Base-by-base conservation (phyloP, 2,888 invertebrate genomes). In the Escarpia spicata region DNA sequence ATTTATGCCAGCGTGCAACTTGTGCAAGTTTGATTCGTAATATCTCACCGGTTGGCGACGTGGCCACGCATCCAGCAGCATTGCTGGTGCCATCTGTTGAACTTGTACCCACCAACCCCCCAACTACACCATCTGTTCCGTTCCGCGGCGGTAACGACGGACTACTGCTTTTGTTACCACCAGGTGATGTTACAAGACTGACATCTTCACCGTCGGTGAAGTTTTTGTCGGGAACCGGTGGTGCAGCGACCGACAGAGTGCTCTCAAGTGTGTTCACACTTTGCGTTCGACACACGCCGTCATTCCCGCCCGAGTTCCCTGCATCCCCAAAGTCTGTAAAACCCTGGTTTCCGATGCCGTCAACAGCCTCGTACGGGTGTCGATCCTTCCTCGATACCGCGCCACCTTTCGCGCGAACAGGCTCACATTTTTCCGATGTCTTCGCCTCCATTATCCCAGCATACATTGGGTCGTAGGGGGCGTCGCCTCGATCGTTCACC, bases 191-290 rank as follows among this genome's bases (percentile, higher is more conserved):
- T n/a, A 75, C 75, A 75, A 75, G 75, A 75, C 75, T 75, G 19
- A 26, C 19, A n/a, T 75, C 75, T 75, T 75, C 75, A 26, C 75
- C n/a, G 6, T 75, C 75, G 6, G 75, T 26, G 75, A 75, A 75
- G n/a, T 75, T 75, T 75, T 75, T 75, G 75, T 75, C 75, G n/a
- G 75, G 75, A 19, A 75, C 75, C 0, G 75, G 75, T 26, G 75
- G 75, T 26, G 75, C 75, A 6, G n/a, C 75, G 6, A 75, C 75
- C n/a, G 75, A 75, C 26, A 75, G 26, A 1, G 75, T 75, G 75
- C 75, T 75, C 75, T 75, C 75, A 75, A 75, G 75, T 15, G 75
- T 75, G 75, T 75, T 75, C 19, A 75, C n/a, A 75, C 75, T 75
- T 6, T 75, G 75, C 75, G 75, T 75, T 6, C 75, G 75, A 75